Percentiles rank a stretch among this genome's conserved stretches.
phyloP scores from a whole-genome alignment of 1,140 invertebrate species.

The Tenebrio molitor region DNA sequence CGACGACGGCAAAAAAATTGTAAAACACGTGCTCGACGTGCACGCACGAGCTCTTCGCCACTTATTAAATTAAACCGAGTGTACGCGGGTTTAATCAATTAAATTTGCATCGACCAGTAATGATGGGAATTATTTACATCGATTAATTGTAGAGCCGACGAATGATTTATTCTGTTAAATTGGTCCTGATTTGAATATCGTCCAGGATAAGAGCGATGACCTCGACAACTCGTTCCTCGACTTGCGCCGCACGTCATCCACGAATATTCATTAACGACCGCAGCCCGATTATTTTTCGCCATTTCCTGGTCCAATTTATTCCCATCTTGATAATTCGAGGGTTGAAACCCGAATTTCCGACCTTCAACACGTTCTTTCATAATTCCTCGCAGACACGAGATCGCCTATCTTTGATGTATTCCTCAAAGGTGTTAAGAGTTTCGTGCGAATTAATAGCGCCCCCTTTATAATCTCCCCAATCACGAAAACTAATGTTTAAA shows the following conservation, averaged over 20 bases:
- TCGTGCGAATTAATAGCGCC: conserved; percentile 18
- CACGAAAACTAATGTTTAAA: conserved; percentile 35
- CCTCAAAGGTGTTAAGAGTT: conserved; percentile 18
- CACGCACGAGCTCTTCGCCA: conserved; percentile 25
- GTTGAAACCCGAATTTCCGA: conserved; percentile 3
- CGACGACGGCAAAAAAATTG: no score
- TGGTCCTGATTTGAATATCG: conserved; percentile 40
- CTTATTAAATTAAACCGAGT: conserved; percentile 23
- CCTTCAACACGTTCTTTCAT: conserved; percentile 9
- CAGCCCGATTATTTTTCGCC: not conserved
- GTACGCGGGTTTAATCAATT: conserved; percentile 20
- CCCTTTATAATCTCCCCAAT: conserved; percentile 5
- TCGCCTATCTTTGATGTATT: conserved; percentile 36
- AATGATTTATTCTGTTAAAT: conserved; percentile 38
- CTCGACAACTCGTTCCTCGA: conserved; percentile 23
- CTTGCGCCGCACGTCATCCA: conserved; percentile 26
- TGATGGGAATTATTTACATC: conserved; percentile 33
- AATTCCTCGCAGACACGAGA: conserved; percentile 24
- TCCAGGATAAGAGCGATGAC: conserved; percentile 30
- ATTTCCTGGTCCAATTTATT: not conserved
- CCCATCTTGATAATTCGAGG: conserved; percentile 6
- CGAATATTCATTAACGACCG: not conserved
- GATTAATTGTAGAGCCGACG: conserved; percentile 25
- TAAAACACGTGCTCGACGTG: conserved; percentile 24
- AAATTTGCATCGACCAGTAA: conserved; percentile 30